A percentile compares a stretch with the other conserved stretches of the same genome.
Conservation (phyloP, 2,888 invertebrate species). For the Hypercompe scribonia region DNA sequence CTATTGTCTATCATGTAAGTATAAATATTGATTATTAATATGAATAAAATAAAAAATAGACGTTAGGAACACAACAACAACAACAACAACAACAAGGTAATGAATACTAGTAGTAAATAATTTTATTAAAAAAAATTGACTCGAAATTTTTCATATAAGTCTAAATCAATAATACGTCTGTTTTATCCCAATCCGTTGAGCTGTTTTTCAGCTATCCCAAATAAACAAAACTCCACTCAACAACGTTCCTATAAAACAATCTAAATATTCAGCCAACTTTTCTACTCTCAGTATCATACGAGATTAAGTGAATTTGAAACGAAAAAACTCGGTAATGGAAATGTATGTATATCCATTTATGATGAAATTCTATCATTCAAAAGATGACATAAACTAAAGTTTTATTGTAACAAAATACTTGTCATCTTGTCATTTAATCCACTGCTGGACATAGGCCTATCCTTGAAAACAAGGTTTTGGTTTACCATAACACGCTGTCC, state of each 20-base stretch:
- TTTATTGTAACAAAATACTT: too few species aligned
- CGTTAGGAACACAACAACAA: background rate
- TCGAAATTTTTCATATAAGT: background rate
- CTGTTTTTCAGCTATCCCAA: slow-evolving; percentile 17
- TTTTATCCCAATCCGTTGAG: slow-evolving; percentile 12
- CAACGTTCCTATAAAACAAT: slow-evolving; percentile 5
- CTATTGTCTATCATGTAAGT: background rate
- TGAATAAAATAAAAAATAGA: background rate
- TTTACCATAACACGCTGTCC: too few species aligned
- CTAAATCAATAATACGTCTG: background rate
- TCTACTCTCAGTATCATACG: background rate
- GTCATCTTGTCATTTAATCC: too few species aligned
- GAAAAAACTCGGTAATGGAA: background rate
- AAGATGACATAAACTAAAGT: too few species aligned
- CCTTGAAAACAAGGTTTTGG: too few species aligned
- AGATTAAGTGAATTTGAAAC: background rate
- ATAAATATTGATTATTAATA: too few species aligned
- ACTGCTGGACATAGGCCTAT: too few species aligned
- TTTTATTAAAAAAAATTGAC: background rate
- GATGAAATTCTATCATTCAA: too few species aligned
- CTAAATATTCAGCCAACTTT: slow-evolving; percentile 11
- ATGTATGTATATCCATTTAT: background rate
- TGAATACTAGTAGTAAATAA: background rate
- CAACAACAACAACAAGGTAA: too few species aligned
- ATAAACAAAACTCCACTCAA: slow-evolving; percentile 18